Conservation (phyloP, 37 sponge, comb jelly and placozoan species). For the Theonella swinhoei region DNA sequence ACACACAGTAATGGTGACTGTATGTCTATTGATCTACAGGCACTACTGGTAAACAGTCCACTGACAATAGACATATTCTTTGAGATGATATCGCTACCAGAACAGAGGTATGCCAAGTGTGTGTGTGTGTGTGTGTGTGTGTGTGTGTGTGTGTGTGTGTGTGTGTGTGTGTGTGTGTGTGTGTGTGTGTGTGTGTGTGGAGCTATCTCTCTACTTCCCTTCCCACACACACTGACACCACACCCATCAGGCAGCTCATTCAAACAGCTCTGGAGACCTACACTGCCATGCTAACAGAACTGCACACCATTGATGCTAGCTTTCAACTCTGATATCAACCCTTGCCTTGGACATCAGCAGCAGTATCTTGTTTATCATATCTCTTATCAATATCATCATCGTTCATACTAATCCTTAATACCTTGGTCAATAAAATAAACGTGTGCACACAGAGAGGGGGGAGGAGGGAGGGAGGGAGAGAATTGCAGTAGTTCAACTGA, state of each 20-base stretch:
- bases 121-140: neutral
- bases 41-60: neutral
- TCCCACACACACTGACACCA: neutral
- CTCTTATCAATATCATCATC: neutral
- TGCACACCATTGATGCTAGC: neutral
- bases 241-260: neutral
- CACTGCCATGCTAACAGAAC: neutral
- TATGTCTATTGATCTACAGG: neutral
- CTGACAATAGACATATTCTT: neutral
- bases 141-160: no score
- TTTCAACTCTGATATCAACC: neutral
- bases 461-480: neutral
- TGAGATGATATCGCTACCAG: neutral
- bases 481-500: no score
- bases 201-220: no score
- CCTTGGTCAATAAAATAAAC: no score
- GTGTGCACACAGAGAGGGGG: neutral
- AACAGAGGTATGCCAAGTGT: neutral
- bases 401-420: no score
- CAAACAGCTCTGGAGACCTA: neutral
- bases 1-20: no score
- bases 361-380: neutral
- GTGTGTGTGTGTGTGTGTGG: no score
- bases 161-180: no score
- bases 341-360: no score